These are phyloP conservation scores for Luperina testacea DNA, from an alignment of 2,888 invertebrate genomes.

Conservation along the genomic window DNA sequence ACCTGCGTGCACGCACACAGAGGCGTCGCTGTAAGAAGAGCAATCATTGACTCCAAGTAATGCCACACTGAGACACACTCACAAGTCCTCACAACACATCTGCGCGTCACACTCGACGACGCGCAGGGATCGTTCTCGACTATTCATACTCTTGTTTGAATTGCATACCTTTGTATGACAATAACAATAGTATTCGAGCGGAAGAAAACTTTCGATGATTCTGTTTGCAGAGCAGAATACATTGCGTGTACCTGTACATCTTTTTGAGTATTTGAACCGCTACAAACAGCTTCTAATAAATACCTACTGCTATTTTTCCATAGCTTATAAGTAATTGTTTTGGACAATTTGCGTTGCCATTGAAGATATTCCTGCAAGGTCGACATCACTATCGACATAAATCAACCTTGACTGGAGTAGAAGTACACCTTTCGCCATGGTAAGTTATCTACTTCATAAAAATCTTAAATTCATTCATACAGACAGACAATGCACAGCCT, in stretches of 20 bases:
- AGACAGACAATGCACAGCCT: not conserved
- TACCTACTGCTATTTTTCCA: not conserved
- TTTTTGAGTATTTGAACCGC: not conserved
- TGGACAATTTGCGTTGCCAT: not conserved
- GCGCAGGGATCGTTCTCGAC: constrained; percentile 42
- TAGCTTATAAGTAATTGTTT: not conserved
- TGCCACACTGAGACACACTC: constrained; percentile 36
- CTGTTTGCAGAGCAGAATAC: constrained; percentile 2
- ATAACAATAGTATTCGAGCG: constrained; percentile 17
- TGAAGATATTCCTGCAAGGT: constrained; percentile 9
- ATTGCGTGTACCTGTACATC: not conserved
- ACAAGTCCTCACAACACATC: constrained; percentile 28
- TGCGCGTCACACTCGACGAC: constrained; percentile 29
- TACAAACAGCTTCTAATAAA: not conserved
- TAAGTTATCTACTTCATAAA: not conserved
- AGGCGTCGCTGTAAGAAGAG: constrained; percentile 41
- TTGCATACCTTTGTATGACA: constrained; percentile 24
- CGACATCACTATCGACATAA: constrained; percentile 9
- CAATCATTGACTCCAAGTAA: constrained; percentile 66
- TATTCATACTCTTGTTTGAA: constrained; percentile 49
- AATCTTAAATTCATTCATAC: no score
- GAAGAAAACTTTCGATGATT: constrained; percentile 14
- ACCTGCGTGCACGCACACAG: constrained; percentile 74
- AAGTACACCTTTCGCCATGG: not conserved
- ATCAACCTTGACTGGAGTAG: constrained; percentile 3